Conservation (phyloP, 2,797 vertebrate genomes). For the Hafferia zeledoni region DNA sequence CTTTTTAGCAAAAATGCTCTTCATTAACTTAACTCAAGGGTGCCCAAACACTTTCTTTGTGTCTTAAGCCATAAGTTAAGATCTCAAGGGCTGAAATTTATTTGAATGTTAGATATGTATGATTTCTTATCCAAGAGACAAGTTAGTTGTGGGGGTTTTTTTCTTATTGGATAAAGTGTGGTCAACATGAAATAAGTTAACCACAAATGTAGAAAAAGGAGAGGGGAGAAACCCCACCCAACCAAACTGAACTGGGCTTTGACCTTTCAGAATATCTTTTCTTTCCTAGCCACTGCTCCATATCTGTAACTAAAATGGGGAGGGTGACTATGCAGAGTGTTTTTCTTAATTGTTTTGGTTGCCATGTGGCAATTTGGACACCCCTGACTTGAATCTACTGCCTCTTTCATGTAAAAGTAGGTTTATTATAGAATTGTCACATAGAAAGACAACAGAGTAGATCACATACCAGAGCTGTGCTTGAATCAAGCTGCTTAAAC, state of each 20-base stretch:
- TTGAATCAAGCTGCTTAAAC: slow-evolving; percentile 73
- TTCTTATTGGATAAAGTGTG: not conserved
- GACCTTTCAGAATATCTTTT: not conserved
- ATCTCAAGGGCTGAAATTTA: slow-evolving; percentile 58
- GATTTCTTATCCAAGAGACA: not conserved
- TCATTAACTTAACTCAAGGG: slow-evolving; percentile 54
- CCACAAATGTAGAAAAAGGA: not conserved
- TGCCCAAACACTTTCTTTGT: slow-evolving; percentile 63
- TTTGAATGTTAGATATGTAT: slow-evolving; percentile 54
- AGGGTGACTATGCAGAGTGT: not conserved
- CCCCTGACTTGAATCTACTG: slow-evolving; percentile 64
- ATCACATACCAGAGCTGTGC: slow-evolving; percentile 69
- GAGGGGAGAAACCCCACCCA: not conserved
- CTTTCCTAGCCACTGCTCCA: slow-evolving; percentile 10
- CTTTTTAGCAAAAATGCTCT: slow-evolving; percentile 51
- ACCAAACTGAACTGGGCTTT: not conserved
- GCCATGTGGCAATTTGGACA: slow-evolving; percentile 55
- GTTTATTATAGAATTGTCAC: slow-evolving; percentile 36
- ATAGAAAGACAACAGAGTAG: slow-evolving; percentile 51
- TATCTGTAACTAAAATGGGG: not conserved
- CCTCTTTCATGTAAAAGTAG: slow-evolving; percentile 39
- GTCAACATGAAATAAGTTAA: not conserved
- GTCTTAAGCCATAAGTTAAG: slow-evolving; percentile 61
- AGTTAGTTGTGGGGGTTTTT: not conserved
- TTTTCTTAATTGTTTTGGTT: not conserved